phyloP scores from a whole-genome alignment of 2,797 vertebrate species.

The Okamejei kenojei region DNA sequence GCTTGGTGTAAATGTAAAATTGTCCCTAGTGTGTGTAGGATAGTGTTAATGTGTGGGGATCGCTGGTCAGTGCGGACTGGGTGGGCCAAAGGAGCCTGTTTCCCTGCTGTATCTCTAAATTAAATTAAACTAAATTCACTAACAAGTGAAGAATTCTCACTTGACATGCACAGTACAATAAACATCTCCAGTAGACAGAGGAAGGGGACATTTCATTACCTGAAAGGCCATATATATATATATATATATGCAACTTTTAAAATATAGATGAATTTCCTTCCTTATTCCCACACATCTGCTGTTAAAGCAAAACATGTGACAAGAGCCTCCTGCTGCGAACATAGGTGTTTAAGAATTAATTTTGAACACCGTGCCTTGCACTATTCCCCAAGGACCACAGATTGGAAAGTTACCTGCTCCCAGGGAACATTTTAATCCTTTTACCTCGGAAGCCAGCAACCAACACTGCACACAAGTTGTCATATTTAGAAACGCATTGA shows the following conservation, averaged over 20 bases:
- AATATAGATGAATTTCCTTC: background rate
- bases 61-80: too few species aligned
- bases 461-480: background rate
- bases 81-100: too few species aligned
- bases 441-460: background rate
- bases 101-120: too few species aligned
- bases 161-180: background rate
- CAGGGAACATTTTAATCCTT: background rate
- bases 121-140: background rate
- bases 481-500: constrained; percentile 5
- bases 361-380: background rate
- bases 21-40: too few species aligned
- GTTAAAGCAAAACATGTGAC: background rate
- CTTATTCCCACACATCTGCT: background rate
- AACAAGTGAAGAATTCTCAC: background rate
- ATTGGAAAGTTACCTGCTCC: background rate
- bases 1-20: too few species aligned
- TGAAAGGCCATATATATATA: too few species aligned
- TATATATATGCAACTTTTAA: too few species aligned
- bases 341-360: background rate
- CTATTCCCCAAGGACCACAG: background rate
- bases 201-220: background rate
- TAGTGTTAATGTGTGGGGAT: too few species aligned
- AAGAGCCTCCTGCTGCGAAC: background rate
- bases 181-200: background rate